phyloP scores from a whole-genome alignment of 2,888 invertebrate species.

The Unio delphinus region DNA sequence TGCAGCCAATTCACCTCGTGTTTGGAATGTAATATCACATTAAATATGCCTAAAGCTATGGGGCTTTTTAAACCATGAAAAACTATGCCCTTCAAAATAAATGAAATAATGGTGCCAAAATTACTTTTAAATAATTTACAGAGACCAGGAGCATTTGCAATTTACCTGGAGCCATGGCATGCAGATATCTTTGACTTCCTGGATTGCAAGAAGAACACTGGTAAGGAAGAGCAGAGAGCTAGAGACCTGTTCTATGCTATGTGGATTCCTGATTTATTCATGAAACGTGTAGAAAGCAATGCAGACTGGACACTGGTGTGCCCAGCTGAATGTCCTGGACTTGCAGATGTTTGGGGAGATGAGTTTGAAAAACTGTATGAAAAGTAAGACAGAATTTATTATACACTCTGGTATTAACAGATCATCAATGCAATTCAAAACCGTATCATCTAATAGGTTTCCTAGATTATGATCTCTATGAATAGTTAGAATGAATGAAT shows the following conservation, averaged over 20 bases:
- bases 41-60: no score
- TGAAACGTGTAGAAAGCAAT: constrained; percentile 87
- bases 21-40: no score
- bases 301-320: constrained; percentile 97
- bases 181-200: constrained; percentile 96
- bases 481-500: no score
- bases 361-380: constrained; percentile 91
- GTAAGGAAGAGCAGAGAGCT: constrained; percentile 94
- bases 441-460: no score
- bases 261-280: constrained; percentile 99
- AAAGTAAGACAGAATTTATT: constrained; percentile 73
- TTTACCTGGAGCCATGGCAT: constrained; percentile 99
- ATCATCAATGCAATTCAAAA: no score
- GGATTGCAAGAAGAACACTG: constrained; percentile 93
- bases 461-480: no score
- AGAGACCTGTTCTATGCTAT: constrained; percentile 96
- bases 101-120: no score
- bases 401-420: no score
- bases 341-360: constrained; percentile 94
- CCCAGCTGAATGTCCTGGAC: constrained; percentile 91
- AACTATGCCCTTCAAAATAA: no score
- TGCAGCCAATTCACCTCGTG: no score
- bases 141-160: constrained; percentile 96
- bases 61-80: no score
- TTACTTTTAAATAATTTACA: constrained; percentile 49